Evolutionary conservation across 2,797 vertebrate species (phyloP).

Genomic region (Gallinago nigripennis): DNA sequence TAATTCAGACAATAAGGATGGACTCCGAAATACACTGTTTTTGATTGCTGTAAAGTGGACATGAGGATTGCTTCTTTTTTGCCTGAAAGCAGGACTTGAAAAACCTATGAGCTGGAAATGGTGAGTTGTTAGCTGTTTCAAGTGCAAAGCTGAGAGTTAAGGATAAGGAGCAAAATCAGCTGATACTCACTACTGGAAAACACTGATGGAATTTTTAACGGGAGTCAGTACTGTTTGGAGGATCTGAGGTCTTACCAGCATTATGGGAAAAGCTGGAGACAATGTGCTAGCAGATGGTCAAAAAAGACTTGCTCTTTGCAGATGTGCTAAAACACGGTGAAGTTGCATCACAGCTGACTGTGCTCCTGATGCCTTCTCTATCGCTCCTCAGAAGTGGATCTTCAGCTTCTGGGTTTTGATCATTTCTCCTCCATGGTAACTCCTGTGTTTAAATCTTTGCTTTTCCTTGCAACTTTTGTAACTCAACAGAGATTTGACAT

Average conservation of each 20-base stretch:
- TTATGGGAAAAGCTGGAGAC: background rate
- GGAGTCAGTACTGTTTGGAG: background rate
- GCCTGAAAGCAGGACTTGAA: background rate
- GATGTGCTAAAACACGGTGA: background rate
- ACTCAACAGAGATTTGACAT: background rate
- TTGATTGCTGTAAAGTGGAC: background rate
- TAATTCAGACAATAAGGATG: background rate
- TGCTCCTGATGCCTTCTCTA: background rate
- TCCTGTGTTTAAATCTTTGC: background rate
- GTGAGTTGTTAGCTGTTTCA: background rate
- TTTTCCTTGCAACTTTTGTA: background rate
- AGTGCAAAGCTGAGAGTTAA: background rate
- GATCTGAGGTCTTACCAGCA: background rate
- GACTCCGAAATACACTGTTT: background rate
- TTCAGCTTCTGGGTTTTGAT: background rate
- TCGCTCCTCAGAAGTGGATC: accelerated
- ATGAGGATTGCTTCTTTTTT: background rate
- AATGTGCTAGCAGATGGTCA: background rate
- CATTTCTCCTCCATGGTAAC: background rate
- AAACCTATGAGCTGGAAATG: background rate
- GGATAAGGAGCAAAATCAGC: background rate
- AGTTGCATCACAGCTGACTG: background rate
- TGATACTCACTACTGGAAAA: background rate
- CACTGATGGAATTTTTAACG: background rate
- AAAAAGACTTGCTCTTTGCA: background rate